phyloP scores from a whole-genome alignment of 2,113 vertebrate genomes.

The Crotalus helleri region DNA sequence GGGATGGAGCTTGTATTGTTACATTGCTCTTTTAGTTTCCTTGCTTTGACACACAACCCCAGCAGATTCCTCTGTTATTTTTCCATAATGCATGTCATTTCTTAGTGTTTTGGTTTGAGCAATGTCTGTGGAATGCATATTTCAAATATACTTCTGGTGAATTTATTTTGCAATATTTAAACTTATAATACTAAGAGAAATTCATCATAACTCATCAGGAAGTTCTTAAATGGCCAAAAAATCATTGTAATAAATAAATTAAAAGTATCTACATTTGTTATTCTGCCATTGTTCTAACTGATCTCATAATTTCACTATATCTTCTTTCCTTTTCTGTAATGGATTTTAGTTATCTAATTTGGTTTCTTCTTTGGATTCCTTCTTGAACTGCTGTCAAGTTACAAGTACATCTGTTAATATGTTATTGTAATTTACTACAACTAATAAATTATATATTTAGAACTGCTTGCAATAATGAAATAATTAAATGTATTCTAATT shows the following conservation, averaged over 20 bases:
- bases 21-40: not conserved
- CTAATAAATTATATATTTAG: conserved; percentile 9
- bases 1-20: not conserved
- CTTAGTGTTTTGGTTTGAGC: not conserved
- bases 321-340: not conserved
- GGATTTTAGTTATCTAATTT: not conserved
- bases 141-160: not conserved
- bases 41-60: not conserved
- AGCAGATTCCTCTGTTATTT: not conserved
- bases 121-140: not conserved
- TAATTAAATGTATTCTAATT: conserved; percentile 55
- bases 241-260: not conserved
- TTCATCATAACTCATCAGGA: not conserved
- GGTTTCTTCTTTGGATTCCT: not conserved
- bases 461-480: conserved; percentile 19
- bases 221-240: not conserved
- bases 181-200: not conserved
- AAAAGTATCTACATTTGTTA: not conserved
- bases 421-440: conserved; percentile 12
- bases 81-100: not conserved
- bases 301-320: not conserved
- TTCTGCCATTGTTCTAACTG: not conserved
- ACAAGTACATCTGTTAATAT: not conserved
- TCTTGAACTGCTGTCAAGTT: not conserved
- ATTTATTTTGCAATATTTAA: not conserved